Evolutionary conservation across 2,113 vertebrate genomes (phyloP), one percentile per base, ranked within the genome.

Genomic region (Zapus hudsonius): DNA sequence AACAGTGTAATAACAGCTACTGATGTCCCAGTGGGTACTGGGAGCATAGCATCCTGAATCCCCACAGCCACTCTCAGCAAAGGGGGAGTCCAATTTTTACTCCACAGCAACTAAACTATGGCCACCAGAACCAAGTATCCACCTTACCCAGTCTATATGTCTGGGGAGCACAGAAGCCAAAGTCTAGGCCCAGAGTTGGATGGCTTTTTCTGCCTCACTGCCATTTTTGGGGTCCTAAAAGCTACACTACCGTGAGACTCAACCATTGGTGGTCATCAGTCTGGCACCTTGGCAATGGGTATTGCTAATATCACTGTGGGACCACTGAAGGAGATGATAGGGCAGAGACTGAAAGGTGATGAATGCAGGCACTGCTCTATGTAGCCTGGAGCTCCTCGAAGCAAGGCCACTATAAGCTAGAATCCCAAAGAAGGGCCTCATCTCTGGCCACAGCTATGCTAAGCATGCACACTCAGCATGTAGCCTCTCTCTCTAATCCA

Each of bases 231-330:
- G 87, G 78, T 4, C 33, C 55, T 33, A 12, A 72, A 27, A n/a
- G 15, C 6, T n/a, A 63, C 11, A 33, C 1, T 1, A 0, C 0
- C 47, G 40, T 16, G 20, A 87, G 55, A 40, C 23, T 33, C 15
- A 20, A 15, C 59, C 19, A 23, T 19, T 29, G 0, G 25, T 27
- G 2, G 10, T 22, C 36, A 4, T 40, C 0, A 0, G 64, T 57
- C 33, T 47, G 44, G 33, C 1, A 22, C 59, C 52, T 16, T 0
- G 1, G 13, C 31, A 1, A 20, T 23, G 17, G 67, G 52, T 52
- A 86, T 75, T 31, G 76, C 59, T 47, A 33, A 52, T 20, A n/a
- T 40, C 36, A 40, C 25, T 29, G 27, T 33, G 52, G 31, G 17
- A 6, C 27, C 57, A 86, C 75, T 74, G 33, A 23, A n/a, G 29